Conservation (phyloP, 2,113 vertebrate species). For the Micromys minutus region DNA sequence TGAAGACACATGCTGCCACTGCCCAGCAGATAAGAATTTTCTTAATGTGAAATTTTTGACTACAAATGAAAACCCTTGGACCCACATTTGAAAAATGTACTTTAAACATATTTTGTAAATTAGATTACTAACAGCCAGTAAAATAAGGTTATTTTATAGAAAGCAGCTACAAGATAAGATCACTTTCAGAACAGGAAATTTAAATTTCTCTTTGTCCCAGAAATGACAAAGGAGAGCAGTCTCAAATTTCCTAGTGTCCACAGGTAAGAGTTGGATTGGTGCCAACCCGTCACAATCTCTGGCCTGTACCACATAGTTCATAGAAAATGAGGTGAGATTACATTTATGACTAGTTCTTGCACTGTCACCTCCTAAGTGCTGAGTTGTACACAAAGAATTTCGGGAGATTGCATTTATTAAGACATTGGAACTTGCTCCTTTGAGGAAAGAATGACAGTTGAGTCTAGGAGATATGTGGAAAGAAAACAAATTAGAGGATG, state of each 20-base stretch:
- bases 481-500: background rate
- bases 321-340: background rate
- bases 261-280: slow-evolving; percentile 2
- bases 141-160: background rate
- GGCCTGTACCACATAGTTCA: background rate
- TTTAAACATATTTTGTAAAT: slow-evolving; percentile 29
- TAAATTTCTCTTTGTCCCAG: background rate
- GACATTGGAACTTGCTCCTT: background rate
- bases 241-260: background rate
- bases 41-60: background rate
- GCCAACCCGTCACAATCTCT: background rate
- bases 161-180: background rate
- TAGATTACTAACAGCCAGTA: background rate
- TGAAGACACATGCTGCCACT: background rate
- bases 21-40: background rate
- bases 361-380: slow-evolving; percentile 7
- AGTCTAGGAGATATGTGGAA: background rate
- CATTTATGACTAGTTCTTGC: background rate
- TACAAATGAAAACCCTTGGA: background rate
- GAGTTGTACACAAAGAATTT: background rate
- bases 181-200: background rate
- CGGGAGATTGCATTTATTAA: slow-evolving; percentile 44
- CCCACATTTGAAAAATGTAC: background rate
- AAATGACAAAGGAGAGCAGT: background rate
- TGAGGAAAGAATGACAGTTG: slow-evolving; percentile 16